These are phyloP conservation scores for Ammodramus savannarum DNA, from an alignment of 2,113 vertebrate species.

Conservation along the genomic window DNA sequence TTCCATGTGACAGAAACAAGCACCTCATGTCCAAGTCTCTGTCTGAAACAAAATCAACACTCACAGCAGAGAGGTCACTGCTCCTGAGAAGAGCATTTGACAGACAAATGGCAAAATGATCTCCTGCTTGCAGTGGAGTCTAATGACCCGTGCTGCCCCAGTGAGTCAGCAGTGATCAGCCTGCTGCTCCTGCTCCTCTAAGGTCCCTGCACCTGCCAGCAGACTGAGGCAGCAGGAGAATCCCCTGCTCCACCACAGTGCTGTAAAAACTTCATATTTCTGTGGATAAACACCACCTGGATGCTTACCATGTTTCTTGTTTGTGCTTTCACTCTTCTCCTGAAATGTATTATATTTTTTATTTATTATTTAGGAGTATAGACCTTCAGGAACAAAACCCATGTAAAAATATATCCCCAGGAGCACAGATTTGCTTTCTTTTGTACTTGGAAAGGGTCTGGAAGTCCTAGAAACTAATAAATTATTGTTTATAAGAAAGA, in stretches of 20 bases:
- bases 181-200: neutral
- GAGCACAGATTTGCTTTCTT: neutral
- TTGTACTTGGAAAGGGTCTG: neutral
- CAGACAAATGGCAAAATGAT: neutral
- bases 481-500: neutral
- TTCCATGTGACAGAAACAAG: neutral
- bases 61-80: neutral
- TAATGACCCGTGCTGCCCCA: neutral
- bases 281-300: neutral
- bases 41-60: neutral
- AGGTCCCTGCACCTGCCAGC: neutral
- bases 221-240: neutral
- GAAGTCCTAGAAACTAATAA: neutral
- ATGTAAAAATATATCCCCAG: neutral
- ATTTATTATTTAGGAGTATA: neutral
- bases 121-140: neutral
- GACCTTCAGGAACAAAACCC: neutral
- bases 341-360: neutral
- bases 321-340: neutral
- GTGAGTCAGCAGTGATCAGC: neutral
- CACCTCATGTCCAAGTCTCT: neutral
- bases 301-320: neutral
- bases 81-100: neutral
- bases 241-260: neutral
- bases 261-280: neutral